Percentiles rank a stretch among this genome's conserved stretches.
Conservation (phyloP, 2,797 vertebrate species). For the Helarctos malayanus region DNA sequence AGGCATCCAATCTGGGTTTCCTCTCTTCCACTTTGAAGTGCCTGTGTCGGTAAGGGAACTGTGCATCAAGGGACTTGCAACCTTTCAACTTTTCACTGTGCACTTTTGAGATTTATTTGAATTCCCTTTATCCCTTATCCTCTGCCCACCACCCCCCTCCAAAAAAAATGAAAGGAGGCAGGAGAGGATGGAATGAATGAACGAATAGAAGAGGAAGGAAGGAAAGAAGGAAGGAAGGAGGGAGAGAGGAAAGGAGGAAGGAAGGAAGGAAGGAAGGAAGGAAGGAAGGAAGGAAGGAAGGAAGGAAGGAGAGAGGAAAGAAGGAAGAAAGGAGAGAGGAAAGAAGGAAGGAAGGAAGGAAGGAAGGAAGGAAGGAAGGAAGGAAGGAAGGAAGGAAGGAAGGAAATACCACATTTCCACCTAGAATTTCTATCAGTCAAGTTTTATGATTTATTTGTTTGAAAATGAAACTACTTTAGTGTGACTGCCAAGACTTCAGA, state of each 20-base stretch:
- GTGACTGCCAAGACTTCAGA: neutral
- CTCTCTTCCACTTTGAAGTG: neutral
- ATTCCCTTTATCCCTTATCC: neutral
- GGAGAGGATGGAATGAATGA: neutral
- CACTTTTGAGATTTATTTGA: neutral
- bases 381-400: accelerated
- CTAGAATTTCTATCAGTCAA: neutral
- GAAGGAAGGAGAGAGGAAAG: no score
- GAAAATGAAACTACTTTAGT: neutral
- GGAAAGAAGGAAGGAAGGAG: no score
- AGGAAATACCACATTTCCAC: neutral
- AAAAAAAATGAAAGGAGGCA: neutral
- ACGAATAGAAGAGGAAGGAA: neutral
- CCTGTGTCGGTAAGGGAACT: neutral
- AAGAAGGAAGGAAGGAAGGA: no score
- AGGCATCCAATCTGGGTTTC: neutral
- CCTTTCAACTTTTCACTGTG: neutral
- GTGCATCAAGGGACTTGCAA: neutral
- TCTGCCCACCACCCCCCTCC: accelerated
- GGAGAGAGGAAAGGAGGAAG: no score
- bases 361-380: neutral
- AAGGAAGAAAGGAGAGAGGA: accelerated
- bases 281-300: neutral
- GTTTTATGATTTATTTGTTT: neutral
- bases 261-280: neutral